Evolutionary conservation across 1,140 invertebrate species (phyloP), one percentile per base, ranked within the genome.

Genomic region (Euschistus heros): DNA sequence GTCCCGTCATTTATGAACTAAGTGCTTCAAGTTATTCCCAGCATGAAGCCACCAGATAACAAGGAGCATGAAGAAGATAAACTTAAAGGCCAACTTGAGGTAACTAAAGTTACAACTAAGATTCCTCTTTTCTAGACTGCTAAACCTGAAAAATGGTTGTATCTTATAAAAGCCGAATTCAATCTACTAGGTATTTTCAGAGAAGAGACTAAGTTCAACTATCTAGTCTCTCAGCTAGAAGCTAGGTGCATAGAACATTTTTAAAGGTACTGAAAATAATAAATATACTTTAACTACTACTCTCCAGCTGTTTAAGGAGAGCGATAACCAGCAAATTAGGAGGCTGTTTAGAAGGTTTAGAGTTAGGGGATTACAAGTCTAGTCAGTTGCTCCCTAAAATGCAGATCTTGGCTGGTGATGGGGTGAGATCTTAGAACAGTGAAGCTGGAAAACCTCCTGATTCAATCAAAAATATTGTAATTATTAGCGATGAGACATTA

Each of bases 261-360:
- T 10, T 44, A 44, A 44, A 44, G 17, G 42, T 44, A 44, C 50
- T 54, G 50, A 22, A 54, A 30, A 60, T 8, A 26, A 63, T 15
- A 63, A 63, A 24, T 63, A 63, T 63, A 44, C 61, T 20, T 27
- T 14, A 46, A 17, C 61, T 17, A 63, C 42, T 63, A n/a, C n/a
- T 18, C 42, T 63, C 42, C 42, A 44, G 7, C 17, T 44, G 42
- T 44, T 17, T 24, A 55, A 24, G 7, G 8, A 55, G 52, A n/a
- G 52, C 17, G 52, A 24, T 24, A 55, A 24, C 17, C 42, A 44
- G 42, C 42, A 44, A n/a, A n/a, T n/a, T n/a, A n/a, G n/a, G 10
- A 15, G 27, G 14, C 10, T 24, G 59, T 22, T 22, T 63, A n/a
- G n/a, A n/a, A n/a, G n/a, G 26, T 20, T 64, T 50, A 54, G 10